These are phyloP conservation scores for Tipula helvola DNA, from an alignment of 2,888 invertebrate species.

Conservation along the genomic window DNA sequence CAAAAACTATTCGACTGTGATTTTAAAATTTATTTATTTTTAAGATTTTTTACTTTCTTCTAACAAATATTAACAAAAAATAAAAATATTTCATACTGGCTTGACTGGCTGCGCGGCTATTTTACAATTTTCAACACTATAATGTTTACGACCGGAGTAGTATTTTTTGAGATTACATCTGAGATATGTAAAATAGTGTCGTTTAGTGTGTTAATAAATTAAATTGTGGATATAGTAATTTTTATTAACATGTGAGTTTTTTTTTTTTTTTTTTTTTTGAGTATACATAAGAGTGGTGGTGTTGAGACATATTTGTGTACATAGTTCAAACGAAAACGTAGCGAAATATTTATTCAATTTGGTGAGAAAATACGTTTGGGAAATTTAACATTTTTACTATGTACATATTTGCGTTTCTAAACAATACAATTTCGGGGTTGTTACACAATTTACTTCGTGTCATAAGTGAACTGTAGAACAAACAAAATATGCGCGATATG, in stretches of 20 bases:
- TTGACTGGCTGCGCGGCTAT: background rate
- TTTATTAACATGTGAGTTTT: background rate
- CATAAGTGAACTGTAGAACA: background rate
- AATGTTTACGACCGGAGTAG: background rate
- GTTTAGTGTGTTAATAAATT: background rate
- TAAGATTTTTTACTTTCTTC: background rate
- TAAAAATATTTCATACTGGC: background rate
- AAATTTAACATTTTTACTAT: background rate
- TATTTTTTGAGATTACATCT: background rate
- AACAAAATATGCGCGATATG: background rate
- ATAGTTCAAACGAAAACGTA: background rate
- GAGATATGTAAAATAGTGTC: background rate
- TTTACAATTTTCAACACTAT: background rate
- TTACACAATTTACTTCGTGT: background rate
- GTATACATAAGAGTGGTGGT: background rate
- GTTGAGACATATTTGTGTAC: background rate
- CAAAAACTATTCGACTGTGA: background rate
- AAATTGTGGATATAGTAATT: background rate
- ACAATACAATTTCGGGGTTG: background rate
- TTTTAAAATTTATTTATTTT: background rate
- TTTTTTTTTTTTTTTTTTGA: background rate
- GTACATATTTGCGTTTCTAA: background rate
- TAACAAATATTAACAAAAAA: background rate
- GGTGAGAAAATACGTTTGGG: background rate
- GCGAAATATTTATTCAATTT: conserved; percentile 4